Conservation (phyloP, 2,888 invertebrate genomes). For the Artemia sinica region DNA sequence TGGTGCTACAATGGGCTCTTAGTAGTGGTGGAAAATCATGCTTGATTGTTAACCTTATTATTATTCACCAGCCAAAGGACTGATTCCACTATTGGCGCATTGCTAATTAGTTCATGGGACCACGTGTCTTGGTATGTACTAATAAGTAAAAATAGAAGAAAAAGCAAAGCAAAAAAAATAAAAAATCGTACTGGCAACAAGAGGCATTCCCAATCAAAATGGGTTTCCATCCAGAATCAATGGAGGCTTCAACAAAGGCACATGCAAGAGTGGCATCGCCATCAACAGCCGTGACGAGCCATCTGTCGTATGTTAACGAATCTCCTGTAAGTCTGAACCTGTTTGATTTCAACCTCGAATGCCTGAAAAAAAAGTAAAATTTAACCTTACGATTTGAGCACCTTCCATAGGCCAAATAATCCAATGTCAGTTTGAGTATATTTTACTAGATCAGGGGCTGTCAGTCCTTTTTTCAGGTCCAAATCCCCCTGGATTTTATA, state of each 20-base stretch:
- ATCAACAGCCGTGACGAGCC: not conserved
- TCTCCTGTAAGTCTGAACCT: not conserved
- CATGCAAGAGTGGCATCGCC: constrained; percentile 3
- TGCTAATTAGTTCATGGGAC: too few relatives aligned
- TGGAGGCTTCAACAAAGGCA: not conserved
- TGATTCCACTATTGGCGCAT: too few relatives aligned
- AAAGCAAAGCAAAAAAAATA: not conserved
- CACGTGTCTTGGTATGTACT: not conserved
- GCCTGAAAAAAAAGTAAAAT: not conserved
- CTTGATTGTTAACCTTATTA: too few relatives aligned
- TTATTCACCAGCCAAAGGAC: too few relatives aligned
- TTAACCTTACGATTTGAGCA: too few relatives aligned
- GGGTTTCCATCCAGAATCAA: constrained; percentile 9
- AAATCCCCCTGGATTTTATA: too few relatives aligned
- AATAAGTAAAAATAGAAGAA: not conserved
- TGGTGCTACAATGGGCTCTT: too few relatives aligned
- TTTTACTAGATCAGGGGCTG: too few relatives aligned
- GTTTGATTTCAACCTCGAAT: not conserved
- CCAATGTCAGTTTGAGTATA: too few relatives aligned
- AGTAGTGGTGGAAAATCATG: too few relatives aligned
- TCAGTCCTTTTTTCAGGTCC: too few relatives aligned
- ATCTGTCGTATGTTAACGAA: not conserved
- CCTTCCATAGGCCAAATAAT: too few relatives aligned
- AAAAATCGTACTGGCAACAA: not conserved
- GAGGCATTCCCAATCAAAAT: constrained; percentile 4